A percentile compares a stretch with the other conserved stretches of the same genome.
Conservation (phyloP, 2,797 vertebrate genomes). For the Rhyacichthys aspro region DNA sequence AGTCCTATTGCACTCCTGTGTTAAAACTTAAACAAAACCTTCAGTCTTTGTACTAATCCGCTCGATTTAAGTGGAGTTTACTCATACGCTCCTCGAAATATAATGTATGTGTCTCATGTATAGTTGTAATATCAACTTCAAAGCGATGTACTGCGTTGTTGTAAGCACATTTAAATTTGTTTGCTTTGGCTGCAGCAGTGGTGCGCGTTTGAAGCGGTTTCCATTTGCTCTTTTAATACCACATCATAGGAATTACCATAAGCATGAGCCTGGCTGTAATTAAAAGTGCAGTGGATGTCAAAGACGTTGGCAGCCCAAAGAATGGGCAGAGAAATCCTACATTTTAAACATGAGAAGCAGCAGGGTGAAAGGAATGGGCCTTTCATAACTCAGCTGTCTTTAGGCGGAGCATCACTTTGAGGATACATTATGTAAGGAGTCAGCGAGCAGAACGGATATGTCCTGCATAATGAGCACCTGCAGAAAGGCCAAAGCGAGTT, state of each 20-base stretch:
- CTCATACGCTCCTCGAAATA: slow-evolving; percentile 31
- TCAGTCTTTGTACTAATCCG: slow-evolving; percentile 38
- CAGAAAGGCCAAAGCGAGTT: neutral
- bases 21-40: slow-evolving; percentile 27
- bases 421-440: slow-evolving; percentile 8
- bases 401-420: slow-evolving; percentile 5
- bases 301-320: slow-evolving; percentile 4
- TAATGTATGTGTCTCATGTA: slow-evolving; percentile 13
- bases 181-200: neutral
- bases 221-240: slow-evolving; percentile 12
- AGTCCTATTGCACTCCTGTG: slow-evolving; percentile 52
- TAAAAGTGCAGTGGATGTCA: slow-evolving; percentile 15
- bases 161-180: slow-evolving; percentile 6
- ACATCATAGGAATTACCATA: slow-evolving; percentile 20
- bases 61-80: slow-evolving; percentile 46
- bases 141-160: neutral
- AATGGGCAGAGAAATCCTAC: slow-evolving; percentile 13
- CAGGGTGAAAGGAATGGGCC: neutral
- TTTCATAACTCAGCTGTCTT: slow-evolving; percentile 8
- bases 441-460: neutral
- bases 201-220: neutral
- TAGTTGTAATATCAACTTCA: slow-evolving; percentile 1
- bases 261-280: slow-evolving; percentile 5
- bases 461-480: slow-evolving; percentile 9
- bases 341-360: neutral